These are phyloP conservation scores for Phymorhynchus buccinoides DNA, from an alignment of 1,140 invertebrate species.

Conservation along the genomic window DNA sequence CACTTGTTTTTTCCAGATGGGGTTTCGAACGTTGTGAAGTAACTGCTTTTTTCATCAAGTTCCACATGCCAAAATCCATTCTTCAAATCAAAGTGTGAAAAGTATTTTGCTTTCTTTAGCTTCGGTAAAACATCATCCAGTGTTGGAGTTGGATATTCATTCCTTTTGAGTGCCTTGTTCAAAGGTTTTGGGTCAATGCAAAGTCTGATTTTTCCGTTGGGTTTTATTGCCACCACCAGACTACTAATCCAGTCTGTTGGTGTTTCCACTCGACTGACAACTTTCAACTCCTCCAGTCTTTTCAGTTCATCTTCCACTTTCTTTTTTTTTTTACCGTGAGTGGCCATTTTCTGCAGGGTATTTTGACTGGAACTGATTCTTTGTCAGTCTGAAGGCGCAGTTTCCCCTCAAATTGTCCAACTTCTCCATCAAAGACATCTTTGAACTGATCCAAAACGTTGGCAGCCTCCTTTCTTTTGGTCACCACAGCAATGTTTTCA, in stretches of 20 bases:
- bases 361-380: not conserved
- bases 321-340: not conserved
- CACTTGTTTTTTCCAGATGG: constrained; percentile 38
- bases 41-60: not conserved
- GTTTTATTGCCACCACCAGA: constrained; percentile 29
- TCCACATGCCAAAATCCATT: constrained; percentile 6
- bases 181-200: constrained; percentile 52
- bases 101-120: not conserved
- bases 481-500: not conserved
- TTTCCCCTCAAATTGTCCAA: not conserved
- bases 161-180: constrained; percentile 50
- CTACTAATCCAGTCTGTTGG: constrained; percentile 44
- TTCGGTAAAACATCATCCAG: not conserved
- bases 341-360: not conserved
- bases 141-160: constrained; percentile 42
- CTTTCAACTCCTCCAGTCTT: too few relatives aligned
- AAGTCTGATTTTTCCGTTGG: constrained; percentile 31
- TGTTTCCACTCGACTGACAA: not conserved
- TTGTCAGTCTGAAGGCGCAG: not conserved
- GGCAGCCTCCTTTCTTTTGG: not conserved
- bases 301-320: not conserved
- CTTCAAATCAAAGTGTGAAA: not conserved
- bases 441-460: not conserved
- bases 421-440: not conserved
- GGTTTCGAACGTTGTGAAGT: constrained; percentile 2